phyloP scores from a whole-genome alignment of 2,888 invertebrate species.

The Megastigmus dorsalis region DNA sequence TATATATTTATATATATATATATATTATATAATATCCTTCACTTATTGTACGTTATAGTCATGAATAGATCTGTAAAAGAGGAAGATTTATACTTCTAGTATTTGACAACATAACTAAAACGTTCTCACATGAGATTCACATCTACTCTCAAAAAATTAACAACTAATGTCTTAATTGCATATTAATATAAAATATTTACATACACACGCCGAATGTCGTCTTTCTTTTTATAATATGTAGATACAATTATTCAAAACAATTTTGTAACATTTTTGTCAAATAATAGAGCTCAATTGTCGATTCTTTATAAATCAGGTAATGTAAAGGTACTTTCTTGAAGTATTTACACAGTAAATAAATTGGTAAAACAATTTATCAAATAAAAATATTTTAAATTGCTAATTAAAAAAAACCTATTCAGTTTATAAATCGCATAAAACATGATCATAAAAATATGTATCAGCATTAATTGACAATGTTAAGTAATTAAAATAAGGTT shows the following conservation, averaged over 20 bases:
- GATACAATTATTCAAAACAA: conserved; percentile 42
- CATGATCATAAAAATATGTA: too few relatives aligned
- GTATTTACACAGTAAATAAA: too few relatives aligned
- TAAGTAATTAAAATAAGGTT: too few relatives aligned
- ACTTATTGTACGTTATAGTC: conserved; percentile 29
- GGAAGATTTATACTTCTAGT: conserved; percentile 23
- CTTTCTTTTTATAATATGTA: conserved; percentile 1
- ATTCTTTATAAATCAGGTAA: too few relatives aligned
- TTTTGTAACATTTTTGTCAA: too few relatives aligned
- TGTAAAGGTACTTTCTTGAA: too few relatives aligned
- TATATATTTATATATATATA: conserved; percentile 27
- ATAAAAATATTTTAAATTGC: too few relatives aligned
- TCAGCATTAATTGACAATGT: too few relatives aligned
- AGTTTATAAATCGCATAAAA: too few relatives aligned
- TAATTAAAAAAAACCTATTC: too few relatives aligned
- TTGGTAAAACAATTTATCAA: too few relatives aligned
- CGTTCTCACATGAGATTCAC: conserved; percentile 37
- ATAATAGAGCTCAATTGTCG: too few relatives aligned
- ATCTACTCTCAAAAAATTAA: conserved; percentile 34
- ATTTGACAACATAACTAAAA: conserved; percentile 40
- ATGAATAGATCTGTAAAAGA: conserved; percentile 35
- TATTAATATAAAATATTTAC: conserved; percentile 51
- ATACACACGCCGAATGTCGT: conserved; percentile 33
- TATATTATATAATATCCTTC: conserved; percentile 9
- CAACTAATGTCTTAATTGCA: conserved; percentile 44